These are phyloP conservation scores for Heteronetta atricapilla DNA, from an alignment of 2,113 vertebrate species.

Conservation along the genomic window DNA sequence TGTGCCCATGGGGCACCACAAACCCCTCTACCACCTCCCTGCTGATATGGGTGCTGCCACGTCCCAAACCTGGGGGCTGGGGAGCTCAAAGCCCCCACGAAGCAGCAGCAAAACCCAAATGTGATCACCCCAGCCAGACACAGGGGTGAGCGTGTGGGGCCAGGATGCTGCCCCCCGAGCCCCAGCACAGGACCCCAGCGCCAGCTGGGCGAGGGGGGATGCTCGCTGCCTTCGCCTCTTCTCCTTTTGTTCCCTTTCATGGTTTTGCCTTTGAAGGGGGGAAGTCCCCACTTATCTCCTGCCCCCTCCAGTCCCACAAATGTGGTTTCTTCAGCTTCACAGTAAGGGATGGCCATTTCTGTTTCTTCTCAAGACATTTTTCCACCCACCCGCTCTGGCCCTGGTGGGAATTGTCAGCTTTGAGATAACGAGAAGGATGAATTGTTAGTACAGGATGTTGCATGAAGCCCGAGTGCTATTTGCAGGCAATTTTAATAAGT, in stretches of 20 bases:
- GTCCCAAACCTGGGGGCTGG: not conserved
- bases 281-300: slow-evolving; percentile 7
- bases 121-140: not conserved
- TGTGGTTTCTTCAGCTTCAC: not conserved
- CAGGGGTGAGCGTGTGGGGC: not conserved
- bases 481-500: slow-evolving; percentile 78
- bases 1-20: fast-evolving
- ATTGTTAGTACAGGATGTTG: slow-evolving; percentile 77
- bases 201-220: not conserved
- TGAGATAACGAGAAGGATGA: slow-evolving; percentile 73
- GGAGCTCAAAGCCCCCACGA: not conserved
- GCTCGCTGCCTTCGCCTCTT: fast-evolving
- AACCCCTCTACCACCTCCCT: not conserved
- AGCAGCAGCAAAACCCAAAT: not conserved
- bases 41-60: not conserved
- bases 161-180: not conserved
- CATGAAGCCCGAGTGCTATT: slow-evolving; percentile 64
- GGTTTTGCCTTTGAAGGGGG: not conserved
- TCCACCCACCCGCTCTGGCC: slow-evolving; percentile 66
- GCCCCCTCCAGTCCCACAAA: not conserved
- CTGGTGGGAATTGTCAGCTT: slow-evolving; percentile 75
- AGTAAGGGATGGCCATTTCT: slow-evolving; percentile 48
- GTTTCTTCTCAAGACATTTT: slow-evolving; percentile 76
- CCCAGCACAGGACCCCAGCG: not conserved
- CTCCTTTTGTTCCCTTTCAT: not conserved